phyloP scores from a whole-genome alignment of 2,888 invertebrate genomes.

The Spialia ferax region DNA sequence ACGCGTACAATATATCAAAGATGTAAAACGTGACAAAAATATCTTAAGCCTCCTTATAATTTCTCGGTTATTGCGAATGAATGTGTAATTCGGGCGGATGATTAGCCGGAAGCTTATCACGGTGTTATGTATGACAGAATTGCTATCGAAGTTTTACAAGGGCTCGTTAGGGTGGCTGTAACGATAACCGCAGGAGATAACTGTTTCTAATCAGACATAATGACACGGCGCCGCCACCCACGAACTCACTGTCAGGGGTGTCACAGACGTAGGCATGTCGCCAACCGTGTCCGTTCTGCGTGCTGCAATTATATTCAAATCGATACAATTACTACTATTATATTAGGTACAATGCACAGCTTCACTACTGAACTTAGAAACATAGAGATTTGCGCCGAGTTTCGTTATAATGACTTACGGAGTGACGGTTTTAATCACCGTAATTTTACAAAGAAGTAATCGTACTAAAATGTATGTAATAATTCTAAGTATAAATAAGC shows the following conservation, averaged over 20 bases:
- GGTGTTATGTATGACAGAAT: slow-evolving; percentile 73
- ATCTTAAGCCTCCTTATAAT: slow-evolving; percentile 17
- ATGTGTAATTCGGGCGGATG: slow-evolving; percentile 64
- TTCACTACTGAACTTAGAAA: too few species aligned
- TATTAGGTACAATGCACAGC: too few species aligned
- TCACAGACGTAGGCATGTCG: slow-evolving; percentile 3
- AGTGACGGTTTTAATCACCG: too few species aligned
- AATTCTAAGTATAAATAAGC: too few species aligned
- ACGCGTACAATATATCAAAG: slow-evolving; percentile 25
- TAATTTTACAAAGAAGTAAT: too few species aligned
- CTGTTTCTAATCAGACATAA: slow-evolving; percentile 82
- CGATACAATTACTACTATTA: neutral
- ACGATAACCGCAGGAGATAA: slow-evolving; percentile 82
- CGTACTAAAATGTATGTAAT: too few species aligned
- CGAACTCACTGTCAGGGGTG: slow-evolving; percentile 41
- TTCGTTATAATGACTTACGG: too few species aligned
- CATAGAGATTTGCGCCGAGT: too few species aligned
- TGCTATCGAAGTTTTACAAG: slow-evolving; percentile 79
- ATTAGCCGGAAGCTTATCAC: slow-evolving; percentile 73
- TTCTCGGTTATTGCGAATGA: slow-evolving; percentile 53
- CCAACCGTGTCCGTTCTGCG: neutral
- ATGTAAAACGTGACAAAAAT: slow-evolving; percentile 35
- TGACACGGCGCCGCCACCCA: slow-evolving; percentile 61
- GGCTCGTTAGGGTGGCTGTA: slow-evolving; percentile 77
- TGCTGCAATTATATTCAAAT: slow-evolving; percentile 4